phyloP scores from a whole-genome alignment of 2,113 vertebrate species.

The Ailurus styani region DNA sequence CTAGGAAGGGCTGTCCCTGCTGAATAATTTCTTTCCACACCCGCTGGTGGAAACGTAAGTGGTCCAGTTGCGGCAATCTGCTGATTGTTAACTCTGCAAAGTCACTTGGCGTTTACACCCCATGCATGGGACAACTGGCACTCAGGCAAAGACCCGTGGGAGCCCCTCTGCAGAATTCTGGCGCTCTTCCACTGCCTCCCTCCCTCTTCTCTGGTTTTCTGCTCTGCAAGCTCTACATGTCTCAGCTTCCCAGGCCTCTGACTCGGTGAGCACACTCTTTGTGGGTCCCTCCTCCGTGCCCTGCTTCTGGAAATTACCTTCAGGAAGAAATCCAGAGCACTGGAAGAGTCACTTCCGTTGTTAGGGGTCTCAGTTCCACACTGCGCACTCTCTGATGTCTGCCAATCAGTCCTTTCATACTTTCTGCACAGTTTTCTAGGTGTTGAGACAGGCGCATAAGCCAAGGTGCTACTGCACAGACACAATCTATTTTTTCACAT shows the following conservation, averaged over 20 bases:
- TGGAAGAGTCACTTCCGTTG: fast-evolving
- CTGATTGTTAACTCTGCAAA: neutral
- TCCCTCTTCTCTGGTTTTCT: neutral
- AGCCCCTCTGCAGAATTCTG: fast-evolving
- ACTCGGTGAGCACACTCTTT: fast-evolving
- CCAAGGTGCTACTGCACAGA: fast-evolving
- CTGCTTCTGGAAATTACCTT: fast-evolving
- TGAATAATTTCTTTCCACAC: neutral
- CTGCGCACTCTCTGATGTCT: neutral
- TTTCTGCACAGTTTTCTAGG: neutral
- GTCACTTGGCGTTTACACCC: fast-evolving
- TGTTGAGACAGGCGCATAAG: neutral
- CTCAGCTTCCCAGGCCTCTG: neutral
- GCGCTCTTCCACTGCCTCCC: fast-evolving
- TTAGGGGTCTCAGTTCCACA: fast-evolving
- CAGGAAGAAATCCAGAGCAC: fast-evolving
- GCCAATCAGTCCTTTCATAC: fast-evolving
- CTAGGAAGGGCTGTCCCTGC: neutral
- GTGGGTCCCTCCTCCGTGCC: neutral
- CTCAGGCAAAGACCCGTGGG: fast-evolving
- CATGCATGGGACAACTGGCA: fast-evolving
- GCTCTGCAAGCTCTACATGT: too few relatives aligned
- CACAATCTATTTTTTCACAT: neutral
- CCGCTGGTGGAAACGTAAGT: fast-evolving
- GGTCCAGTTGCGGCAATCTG: neutral